Conservation (phyloP, 64 coral and sea anemone genomes). For the Montipora foliosa region DNA sequence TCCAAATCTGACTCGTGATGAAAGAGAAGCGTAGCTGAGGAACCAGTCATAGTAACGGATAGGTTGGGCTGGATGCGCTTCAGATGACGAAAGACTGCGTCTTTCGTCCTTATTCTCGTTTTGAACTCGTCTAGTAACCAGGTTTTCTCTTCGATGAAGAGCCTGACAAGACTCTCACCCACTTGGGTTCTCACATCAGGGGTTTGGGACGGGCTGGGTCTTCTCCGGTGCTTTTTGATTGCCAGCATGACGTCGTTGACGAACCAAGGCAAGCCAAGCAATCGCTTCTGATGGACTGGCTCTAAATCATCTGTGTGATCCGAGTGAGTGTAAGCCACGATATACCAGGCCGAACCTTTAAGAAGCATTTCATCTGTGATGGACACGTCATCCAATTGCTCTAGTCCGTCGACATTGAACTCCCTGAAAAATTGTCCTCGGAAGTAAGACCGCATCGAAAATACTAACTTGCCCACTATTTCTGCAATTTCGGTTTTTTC, state of each 20-base stretch:
- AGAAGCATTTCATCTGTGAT: slow-evolving; percentile 64
- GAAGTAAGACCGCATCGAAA: slow-evolving; percentile 51
- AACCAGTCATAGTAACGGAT: slow-evolving; percentile 77
- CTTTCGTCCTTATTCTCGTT: slow-evolving; percentile 13
- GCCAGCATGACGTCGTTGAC: slow-evolving; percentile 92
- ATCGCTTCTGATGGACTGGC: background rate
- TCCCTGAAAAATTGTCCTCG: slow-evolving; percentile 84
- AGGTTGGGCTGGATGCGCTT: background rate
- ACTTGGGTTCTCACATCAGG: slow-evolving; percentile 8
- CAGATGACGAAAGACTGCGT: slow-evolving; percentile 5
- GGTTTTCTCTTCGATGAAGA: slow-evolving; percentile 39
- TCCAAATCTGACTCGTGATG: slow-evolving; percentile 89
- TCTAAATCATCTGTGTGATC: slow-evolving; percentile 1
- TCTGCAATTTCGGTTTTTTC: slow-evolving; percentile 91
- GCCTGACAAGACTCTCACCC: slow-evolving; percentile 31
- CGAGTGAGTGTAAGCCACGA: slow-evolving; percentile 71
- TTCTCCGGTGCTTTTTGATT: slow-evolving; percentile 32
- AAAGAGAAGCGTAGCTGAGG: slow-evolving; percentile 85
- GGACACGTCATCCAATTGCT: background rate
- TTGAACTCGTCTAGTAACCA: slow-evolving; percentile 28
- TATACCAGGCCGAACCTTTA: slow-evolving; percentile 95
- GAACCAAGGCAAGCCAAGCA: slow-evolving; percentile 93
- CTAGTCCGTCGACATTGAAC: slow-evolving; percentile 64
- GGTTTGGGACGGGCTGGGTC: background rate
- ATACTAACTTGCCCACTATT: slow-evolving; percentile 57